Conservation (phyloP, 2,888 invertebrate species). For the Diaprepes abbreviatus region DNA sequence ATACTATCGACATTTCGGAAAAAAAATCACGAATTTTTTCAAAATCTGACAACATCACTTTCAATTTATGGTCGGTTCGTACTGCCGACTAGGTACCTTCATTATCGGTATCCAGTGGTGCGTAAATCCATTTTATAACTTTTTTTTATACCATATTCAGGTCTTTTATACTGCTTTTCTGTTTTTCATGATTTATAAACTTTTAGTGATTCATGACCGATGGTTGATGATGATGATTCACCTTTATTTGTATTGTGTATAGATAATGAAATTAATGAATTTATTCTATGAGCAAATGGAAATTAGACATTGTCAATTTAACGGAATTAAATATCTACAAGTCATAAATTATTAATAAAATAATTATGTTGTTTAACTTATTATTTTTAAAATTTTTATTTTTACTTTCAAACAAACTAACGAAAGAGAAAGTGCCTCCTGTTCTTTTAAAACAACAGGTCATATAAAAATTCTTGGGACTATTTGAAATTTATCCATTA, state of each 20-base stretch:
- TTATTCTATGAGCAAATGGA: slow-evolving; percentile 1
- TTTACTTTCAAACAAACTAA: too few species aligned
- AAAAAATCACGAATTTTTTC: background rate
- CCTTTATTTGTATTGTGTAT: background rate
- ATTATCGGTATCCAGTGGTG: slow-evolving; percentile 40
- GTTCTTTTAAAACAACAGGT: too few species aligned
- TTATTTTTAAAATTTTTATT: too few species aligned
- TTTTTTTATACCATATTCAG: slow-evolving; percentile 22
- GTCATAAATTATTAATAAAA: too few species aligned
- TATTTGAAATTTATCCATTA: too few species aligned
- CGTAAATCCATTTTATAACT: slow-evolving; percentile 43
- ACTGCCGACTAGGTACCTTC: slow-evolving; percentile 30
- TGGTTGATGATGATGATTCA: slow-evolving; percentile 14
- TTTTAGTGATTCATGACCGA: slow-evolving; percentile 9
- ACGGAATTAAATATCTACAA: background rate
- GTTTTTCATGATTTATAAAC: slow-evolving; percentile 5
- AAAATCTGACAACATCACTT: background rate
- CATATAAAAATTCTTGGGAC: too few species aligned
- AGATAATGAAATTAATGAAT: slow-evolving; percentile 13
- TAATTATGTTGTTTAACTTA: too few species aligned
- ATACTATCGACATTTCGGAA: too few species aligned
- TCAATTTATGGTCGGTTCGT: slow-evolving; percentile 24
- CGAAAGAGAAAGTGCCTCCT: too few species aligned
- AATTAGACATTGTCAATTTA: background rate
- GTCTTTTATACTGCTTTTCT: slow-evolving; percentile 21